These are phyloP conservation scores for Phrynosoma platyrhinos DNA, from an alignment of 2,113 vertebrate genomes.

Conservation along the genomic window DNA sequence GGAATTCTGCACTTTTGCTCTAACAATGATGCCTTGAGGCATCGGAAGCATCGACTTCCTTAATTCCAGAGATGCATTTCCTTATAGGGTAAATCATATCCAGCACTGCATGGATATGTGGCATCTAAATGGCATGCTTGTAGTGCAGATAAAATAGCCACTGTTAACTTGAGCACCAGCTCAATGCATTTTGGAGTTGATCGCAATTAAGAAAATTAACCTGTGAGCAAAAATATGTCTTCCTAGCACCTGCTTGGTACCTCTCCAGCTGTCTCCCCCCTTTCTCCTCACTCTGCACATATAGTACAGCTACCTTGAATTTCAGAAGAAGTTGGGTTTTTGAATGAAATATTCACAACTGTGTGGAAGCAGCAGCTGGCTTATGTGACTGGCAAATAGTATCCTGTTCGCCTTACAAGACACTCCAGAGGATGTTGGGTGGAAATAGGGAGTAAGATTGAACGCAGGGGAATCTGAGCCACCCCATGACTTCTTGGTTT, in stretches of 20 bases:
- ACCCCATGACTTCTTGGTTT: too few relatives aligned
- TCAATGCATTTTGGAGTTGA: conserved; percentile 1
- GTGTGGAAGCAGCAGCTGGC: neutral
- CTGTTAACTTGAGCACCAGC: neutral
- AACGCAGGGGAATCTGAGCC: too few relatives aligned
- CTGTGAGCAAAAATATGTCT: neutral
- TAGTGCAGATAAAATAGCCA: neutral
- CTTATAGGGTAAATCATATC: neutral
- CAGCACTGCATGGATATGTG: conserved; percentile 20
- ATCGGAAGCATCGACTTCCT: conserved; percentile 47
- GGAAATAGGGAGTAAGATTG: neutral
- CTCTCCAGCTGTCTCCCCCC: neutral
- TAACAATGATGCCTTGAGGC: conserved; percentile 43
- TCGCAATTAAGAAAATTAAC: neutral
- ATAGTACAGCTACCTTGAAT: neutral
- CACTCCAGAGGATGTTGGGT: neutral
- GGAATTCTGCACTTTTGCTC: conserved; percentile 16
- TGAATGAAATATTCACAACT: neutral
- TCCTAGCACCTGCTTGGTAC: neutral
- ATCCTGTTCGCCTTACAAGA: too few relatives aligned
- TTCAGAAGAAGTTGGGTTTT: neutral
- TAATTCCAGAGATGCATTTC: conserved; percentile 53
- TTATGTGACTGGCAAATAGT: neutral
- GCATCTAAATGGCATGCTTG: neutral
- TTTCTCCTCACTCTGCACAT: neutral